These are phyloP conservation scores for Lithosia quadra DNA, from an alignment of 2,888 invertebrate species.

Conservation along the genomic window DNA sequence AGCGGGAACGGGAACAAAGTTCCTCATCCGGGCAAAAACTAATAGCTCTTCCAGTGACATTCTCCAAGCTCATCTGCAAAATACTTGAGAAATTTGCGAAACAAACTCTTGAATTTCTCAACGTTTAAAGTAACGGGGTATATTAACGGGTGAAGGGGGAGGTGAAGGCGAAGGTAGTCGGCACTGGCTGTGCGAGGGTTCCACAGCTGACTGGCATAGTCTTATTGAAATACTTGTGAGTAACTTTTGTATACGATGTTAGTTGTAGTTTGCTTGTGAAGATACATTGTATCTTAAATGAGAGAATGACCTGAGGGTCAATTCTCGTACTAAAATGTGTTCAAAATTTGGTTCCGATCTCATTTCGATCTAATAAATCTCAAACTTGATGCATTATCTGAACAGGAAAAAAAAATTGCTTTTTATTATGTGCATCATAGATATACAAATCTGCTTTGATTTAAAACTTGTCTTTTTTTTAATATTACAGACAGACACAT, in stretches of 20 bases:
- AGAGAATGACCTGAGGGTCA: neutral
- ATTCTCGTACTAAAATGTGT: too few relatives aligned
- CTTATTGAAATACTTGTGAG: constrained; percentile 22
- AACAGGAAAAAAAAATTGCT: too few relatives aligned
- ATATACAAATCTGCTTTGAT: too few relatives aligned
- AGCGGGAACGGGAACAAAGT: too few relatives aligned
- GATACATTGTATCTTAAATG: neutral
- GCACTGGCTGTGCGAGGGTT: constrained; percentile 1
- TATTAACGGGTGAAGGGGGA: constrained; percentile 18
- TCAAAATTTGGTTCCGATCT: too few relatives aligned
- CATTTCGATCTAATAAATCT: too few relatives aligned
- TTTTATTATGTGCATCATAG: too few relatives aligned
- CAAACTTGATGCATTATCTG: too few relatives aligned
- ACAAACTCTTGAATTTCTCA: constrained; percentile 33
- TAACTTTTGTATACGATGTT: constrained; percentile 7
- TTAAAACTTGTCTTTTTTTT: too few relatives aligned
- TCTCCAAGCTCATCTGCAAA: neutral
- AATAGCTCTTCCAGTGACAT: constrained; percentile 8
- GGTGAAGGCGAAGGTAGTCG: neutral
- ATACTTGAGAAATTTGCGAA: constrained; percentile 30
- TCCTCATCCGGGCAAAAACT: too few relatives aligned
- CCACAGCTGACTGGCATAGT: constrained; percentile 2
- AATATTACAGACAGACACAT: too few relatives aligned
- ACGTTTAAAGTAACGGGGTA: constrained; percentile 38
- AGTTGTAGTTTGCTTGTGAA: neutral